Evolutionary conservation across 1,140 invertebrate species (phyloP), one percentile per base, ranked within the genome.

Genomic region (Leptinotarsa defecta): DNA sequence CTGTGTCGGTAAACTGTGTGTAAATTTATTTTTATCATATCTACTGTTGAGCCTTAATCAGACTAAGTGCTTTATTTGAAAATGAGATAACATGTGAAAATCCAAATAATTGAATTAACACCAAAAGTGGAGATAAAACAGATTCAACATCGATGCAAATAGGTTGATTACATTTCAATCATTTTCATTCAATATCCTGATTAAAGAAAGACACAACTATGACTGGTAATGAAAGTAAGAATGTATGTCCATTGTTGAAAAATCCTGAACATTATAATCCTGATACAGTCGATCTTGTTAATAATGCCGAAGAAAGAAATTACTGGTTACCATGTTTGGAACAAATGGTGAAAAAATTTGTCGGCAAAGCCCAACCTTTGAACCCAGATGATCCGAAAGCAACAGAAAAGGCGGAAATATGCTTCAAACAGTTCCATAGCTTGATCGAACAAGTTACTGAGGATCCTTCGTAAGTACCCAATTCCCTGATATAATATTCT

Each of bases 291-390:
- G 95, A 98, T 87, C 88, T 98, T 15, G 91, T 93, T 67, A 88
- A 91, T 81, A 95, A 98, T 87, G 88, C 89, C 77, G 94, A 95
- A 86, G 96, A 96, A 20, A 90, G 96, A 80, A 90, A 93, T 77
- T 98, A 98, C 87, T 99, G 97, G 97, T 87, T 98, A 65, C 88
- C 92, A 71, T 97, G 96, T 84, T 95, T 98, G 83, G 92, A 96
- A 84, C 91, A 95, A 79, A 92, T 94, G 65, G 89, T 93, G 3
- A 89, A 95, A 84, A 92, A 95, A 80, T 92, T 94, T 65, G 89
- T 93, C 13, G 89, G 91, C 71, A 68, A 89, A 89, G 80, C 91
- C 88, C 86, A 95, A 94, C n/a, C 89, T 94, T 67, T 88, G 88
- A 64, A 96, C 94, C 84, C 95, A 94, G 86, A 93, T 73, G 92